Base-by-base conservation (phyloP, 2,888 invertebrate genomes). In the Unio delphinus region DNA sequence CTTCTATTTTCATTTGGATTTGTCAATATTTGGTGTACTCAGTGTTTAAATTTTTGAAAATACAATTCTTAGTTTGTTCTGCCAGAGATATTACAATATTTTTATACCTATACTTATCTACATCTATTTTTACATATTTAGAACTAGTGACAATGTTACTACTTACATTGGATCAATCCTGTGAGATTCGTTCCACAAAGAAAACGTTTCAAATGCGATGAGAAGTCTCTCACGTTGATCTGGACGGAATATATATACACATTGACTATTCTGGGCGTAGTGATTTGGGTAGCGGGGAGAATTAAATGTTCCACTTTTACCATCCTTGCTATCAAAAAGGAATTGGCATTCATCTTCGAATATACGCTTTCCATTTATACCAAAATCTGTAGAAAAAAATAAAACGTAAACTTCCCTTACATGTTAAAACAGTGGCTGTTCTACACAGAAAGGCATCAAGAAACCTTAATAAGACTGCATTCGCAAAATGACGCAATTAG, bases 341-440 rank as follows among this genome's bases (percentile, higher is more conserved):
- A 98, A 98, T 74, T 94, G 94, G 90, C 98, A 98, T 72, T 87
- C 85, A 73, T 96, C 96, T 85, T 95, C 95, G 8, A 96, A 96
- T 34, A 97, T 95, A 34, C 97, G 95, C 0, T 97, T 73, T 18
- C 34, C 97, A 64, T 97, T 96, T 87, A 98, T 96, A 81, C 95
- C 95, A 90, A 96, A 97, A 91, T 97, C 97, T 93, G 93, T 90
- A 86, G 92, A 91, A 80, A 91, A 92, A 64, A 88, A 90, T 82
- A 92, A 92, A 55, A 79, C 60, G 8, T 23, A 26, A 34, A 20
- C 23, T 6, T 56, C 4, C 26, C 30, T 57, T 26, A 65, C 30
- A 28, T 34, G 57, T n/a, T 34, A 57, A 56, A n/a, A 34, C 23
- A 28, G 6, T 23, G 30, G n/a, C 30, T 23, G 28, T 28, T 61